phyloP scores from a whole-genome alignment of 1,140 invertebrate genomes.

The Trachymyrmex septentrionalis region DNA sequence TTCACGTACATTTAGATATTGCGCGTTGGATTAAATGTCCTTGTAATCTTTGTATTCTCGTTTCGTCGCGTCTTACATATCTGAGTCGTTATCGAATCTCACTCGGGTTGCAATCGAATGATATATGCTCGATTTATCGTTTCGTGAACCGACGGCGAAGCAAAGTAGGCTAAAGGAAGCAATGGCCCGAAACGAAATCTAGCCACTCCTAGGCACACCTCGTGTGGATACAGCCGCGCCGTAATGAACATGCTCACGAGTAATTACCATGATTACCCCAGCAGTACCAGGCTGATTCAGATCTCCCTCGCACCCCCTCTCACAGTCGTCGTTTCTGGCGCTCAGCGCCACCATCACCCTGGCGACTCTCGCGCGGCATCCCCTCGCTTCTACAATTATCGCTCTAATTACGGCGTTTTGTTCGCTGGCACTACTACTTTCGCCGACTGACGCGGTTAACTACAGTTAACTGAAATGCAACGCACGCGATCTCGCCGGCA shows the following conservation, averaged over 20 bases:
- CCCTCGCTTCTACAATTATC: constrained; percentile 65
- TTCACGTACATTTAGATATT: neutral
- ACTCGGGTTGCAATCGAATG: neutral
- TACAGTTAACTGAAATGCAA: constrained; percentile 62
- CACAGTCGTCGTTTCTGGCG: neutral
- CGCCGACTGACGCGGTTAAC: constrained; percentile 62
- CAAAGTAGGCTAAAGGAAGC: constrained; percentile 57
- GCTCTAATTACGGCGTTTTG: constrained; percentile 73
- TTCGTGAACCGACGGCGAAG: constrained; percentile 16
- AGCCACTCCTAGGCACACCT: constrained; percentile 70
- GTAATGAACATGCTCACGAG: constrained; percentile 72
- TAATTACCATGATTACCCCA: constrained; percentile 75
- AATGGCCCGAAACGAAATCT: constrained; percentile 71
- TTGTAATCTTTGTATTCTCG: neutral
- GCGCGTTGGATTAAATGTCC: neutral
- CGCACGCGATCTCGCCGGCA: constrained; percentile 39
- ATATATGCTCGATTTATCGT: constrained; percentile 44
- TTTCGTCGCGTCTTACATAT: neutral
- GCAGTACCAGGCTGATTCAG: constrained; percentile 61
- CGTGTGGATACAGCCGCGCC: constrained; percentile 12
- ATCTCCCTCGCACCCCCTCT: neutral
- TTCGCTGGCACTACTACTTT: constrained; percentile 66
- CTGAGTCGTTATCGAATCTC: neutral
- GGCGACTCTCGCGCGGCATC: neutral
- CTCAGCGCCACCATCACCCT: neutral